Percentiles rank a stretch among this genome's conserved stretches.
phyloP scores from a whole-genome alignment of 2,113 vertebrate species.

The Pomatorhinus ruficollis region DNA sequence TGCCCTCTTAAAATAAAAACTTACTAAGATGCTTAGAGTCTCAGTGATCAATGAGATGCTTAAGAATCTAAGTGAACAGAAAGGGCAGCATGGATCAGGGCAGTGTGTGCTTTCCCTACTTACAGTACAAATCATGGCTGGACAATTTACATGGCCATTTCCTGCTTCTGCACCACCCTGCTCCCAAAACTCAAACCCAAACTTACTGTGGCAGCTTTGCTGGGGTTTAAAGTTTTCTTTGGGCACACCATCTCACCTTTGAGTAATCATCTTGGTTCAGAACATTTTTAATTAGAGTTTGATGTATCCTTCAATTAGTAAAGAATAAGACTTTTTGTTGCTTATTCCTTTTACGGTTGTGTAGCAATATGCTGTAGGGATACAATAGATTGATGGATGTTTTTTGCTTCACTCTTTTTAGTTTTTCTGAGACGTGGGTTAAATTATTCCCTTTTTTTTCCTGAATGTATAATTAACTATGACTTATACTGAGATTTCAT shows the following conservation, averaged over 20 bases:
- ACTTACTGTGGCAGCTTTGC: not conserved
- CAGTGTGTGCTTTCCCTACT: not conserved
- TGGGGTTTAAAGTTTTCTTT: not conserved
- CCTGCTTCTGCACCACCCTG: not conserved
- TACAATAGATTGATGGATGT: not conserved
- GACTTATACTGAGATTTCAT: slow-evolving; percentile 55
- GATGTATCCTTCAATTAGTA: not conserved
- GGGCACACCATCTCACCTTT: not conserved
- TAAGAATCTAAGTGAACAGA: not conserved
- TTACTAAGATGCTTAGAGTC: not conserved
- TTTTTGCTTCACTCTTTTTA: not conserved
- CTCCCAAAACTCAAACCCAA: not conserved
- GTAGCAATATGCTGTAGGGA: not conserved
- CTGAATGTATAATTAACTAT: slow-evolving; percentile 53
- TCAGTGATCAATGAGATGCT: not conserved
- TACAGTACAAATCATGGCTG: not conserved
- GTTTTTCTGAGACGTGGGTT: slow-evolving; percentile 36
- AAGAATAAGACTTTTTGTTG: not conserved
- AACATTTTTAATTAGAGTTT: not conserved
- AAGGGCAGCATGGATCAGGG: not conserved
- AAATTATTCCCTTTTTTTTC: slow-evolving; percentile 12
- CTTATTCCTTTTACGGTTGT: not conserved
- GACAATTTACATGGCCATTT: not conserved
- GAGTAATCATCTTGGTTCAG: not conserved
- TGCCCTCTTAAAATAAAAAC: not conserved